Evolutionary conservation across 2,113 vertebrate genomes (phyloP), one percentile per base, ranked within the genome.

Genomic region (Pitta sordida): DNA sequence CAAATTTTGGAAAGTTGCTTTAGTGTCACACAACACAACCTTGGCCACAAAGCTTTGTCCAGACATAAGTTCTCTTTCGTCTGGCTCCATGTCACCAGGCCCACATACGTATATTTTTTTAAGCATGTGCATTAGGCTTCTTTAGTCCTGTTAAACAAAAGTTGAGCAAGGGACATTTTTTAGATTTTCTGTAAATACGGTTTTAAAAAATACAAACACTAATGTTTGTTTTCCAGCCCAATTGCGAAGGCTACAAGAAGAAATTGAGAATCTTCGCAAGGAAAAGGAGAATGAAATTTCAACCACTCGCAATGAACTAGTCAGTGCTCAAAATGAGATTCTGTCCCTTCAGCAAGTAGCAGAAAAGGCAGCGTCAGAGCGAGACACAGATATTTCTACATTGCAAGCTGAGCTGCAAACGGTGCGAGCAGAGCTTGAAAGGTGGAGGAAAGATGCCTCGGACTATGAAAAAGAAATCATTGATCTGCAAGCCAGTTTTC

Each of bases 321-420:
- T 98, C 96, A 98, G 97, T 15, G 99, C 99, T 80, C 99, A 98
- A 90, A 98, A 99, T 93, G 99, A 99, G 97, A 99, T 99, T 84
- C 94, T 99, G 20, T 97, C 98, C 30, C 98, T 99, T 92, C 98
- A 98, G 10, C 98, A 98, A 91, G 97, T 98, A 60, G 98, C 99
- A 95, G 98, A 99, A 64, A 97, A 98, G 7, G 97, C 98, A 89
- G 98, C 98, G 2, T 97, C 97, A 1, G 98, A 99, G 80, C 96
- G 98, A 34, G 99, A 99, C 78, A 98, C 96, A 1, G 99, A 99
- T 67, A 98, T 99, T 79, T 91, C 97, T 43, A 68, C 97, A n/a
- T 95, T 99, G 94, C 99, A 99, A 97, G 96, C 94, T 1, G 98
- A 99, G 90, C 98, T 99, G 85, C 94, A 97, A 34, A 76, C 93